Evolutionary conservation across 2,888 invertebrate species (phyloP), one percentile per base, ranked within the genome.

Genomic region (Plagodis pulveraria): DNA sequence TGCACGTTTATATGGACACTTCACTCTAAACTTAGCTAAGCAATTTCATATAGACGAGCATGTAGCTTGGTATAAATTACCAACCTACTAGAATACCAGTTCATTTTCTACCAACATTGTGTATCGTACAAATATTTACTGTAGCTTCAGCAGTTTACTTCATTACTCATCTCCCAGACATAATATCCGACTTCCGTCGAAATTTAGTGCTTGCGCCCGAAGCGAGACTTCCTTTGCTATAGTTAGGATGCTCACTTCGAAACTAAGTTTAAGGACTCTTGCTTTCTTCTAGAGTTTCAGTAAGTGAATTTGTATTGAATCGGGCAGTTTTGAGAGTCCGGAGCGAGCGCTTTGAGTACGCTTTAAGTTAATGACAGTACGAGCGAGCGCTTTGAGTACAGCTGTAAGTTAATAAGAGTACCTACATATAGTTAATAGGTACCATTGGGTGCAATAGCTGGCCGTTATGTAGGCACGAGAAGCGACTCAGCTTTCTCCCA

Each of bases 401-500:
- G 35, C 41, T 46, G 41, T 12, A 50, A 48, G 6, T 45, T 34
- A 36, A 43, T n/a, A 32, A 33, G 38, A 11, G 1, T n/a, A 12
- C n/a, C n/a, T n/a, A n/a, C 12, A 22, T 22, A 22, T 22, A 22
- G 22, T 1, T 22, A 22, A 4, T 22, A 22, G 22, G 22, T 22
- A 22, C 22, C 40, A 38, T 56, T 51, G 62, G 58, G 50, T 58
- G 57, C 48, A 44, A 51, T 58, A 57, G 50, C 61, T 56, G 51
- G 54, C 35, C 56, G 65, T 50, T 65, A 71, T 67, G 73, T 76
- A 75, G 78, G 70, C 73, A 76, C 67, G 60, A 53, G 56, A 62
- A 65, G 65, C 58, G 49, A 58, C 65, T 66, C 75, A 74, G 86
- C 88, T 89, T 89, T 89, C 88, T 82, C 88, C 81, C 75, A 81